Base-by-base conservation (phyloP, 53 echinoderm and acorn worm species). In the Holothuria scabra region DNA sequence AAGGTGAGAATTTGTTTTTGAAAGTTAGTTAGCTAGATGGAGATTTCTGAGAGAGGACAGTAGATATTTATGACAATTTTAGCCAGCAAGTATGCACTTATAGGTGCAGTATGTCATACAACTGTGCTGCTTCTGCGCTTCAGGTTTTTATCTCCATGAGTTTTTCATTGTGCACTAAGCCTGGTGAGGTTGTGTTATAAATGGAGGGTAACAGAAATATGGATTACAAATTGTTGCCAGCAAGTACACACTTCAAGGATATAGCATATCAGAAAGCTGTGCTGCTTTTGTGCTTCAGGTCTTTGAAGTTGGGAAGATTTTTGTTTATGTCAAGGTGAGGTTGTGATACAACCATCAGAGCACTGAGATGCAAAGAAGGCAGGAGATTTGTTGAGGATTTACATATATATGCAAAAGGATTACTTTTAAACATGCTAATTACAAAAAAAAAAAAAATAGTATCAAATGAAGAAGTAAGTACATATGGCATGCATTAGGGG, bases 141-240 rank as follows among this genome's bases (percentile, higher is more conserved):
- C 99, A 99, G 49, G 94, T 99, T 59, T 99, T 99, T 92, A 99
- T 86, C 93, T 99, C 35, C 86, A 94, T 83, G 94, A 97, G 79
- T 94, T 99, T n/a, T 94, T 99, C 60, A 94, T 99, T 76, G 93
- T 94, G 0, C 94, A 99, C 83, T 99, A 94, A 65, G 99, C 94
- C 83, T 94, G 93, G 99, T 99, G 84, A 71, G 89, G 48, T 24
- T 60, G 1, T 64, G 28, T 1, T 25, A 2, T 13, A 22, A 46
- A 29, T 55, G 26, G 16, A 52, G 48, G 52, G 52, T 18, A 52
- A 18, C 3, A 18, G 14, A n/a, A n/a, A 16, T 18, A 52, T 18
- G 0, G 2, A 8, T 99, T 94, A 94, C 91, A 99, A 66, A 94
- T 99, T 83, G 91, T 90, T n/a, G 92, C 99, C 46, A 92, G 87